Conservation (phyloP, 2,888 invertebrate species). For the Piscicola geometra region DNA sequence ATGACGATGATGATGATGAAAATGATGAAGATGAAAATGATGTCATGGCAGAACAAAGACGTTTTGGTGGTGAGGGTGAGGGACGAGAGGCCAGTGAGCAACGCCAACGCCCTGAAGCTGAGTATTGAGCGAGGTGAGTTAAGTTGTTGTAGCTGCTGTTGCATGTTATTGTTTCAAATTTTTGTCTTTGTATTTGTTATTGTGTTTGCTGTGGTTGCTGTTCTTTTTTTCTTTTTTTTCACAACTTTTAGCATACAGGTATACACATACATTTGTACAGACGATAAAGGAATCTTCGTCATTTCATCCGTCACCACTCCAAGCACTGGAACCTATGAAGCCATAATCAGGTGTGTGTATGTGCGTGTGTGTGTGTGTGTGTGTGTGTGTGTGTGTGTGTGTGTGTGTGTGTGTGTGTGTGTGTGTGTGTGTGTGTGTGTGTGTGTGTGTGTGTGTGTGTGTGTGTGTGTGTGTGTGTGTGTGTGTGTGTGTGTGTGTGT, state of each 20-base stretch:
- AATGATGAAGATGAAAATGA: not conserved
- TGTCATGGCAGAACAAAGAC: not conserved
- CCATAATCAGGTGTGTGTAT: not conserved
- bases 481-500: slow-evolving; percentile 19
- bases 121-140: no score
- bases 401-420: slow-evolving; percentile 19
- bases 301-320: no score
- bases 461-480: slow-evolving; percentile 19
- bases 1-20: no score
- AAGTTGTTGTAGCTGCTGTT: no score
- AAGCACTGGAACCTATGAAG: no score
- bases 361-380: slow-evolving; percentile 12
- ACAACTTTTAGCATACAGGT: no score
- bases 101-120: not conserved
- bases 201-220: no score
- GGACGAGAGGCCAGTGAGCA: not conserved
- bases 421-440: slow-evolving; percentile 19
- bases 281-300: no score
- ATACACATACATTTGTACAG: no score
- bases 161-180: no score
- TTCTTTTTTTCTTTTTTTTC: no score
- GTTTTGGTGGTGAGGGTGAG: not conserved
- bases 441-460: slow-evolving; percentile 19
- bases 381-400: slow-evolving; percentile 19
- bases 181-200: no score